A percentile compares a stretch with the other conserved stretches of the same genome.
Evolutionary conservation across 2,888 invertebrate genomes (phyloP).

Genomic region (Drosophila putrida): DNA sequence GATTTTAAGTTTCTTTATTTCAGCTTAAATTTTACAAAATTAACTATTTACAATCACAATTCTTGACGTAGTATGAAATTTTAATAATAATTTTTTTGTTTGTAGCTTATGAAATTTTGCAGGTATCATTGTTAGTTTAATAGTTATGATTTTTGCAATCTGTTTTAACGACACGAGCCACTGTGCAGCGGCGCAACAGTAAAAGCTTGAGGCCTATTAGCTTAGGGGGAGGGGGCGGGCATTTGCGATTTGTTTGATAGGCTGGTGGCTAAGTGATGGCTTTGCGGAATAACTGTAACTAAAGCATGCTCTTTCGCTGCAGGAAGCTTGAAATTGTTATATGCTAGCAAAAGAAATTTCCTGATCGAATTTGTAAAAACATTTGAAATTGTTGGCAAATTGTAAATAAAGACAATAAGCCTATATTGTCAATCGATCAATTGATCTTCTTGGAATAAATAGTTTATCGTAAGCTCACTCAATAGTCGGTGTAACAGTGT

Average conservation of each 20-base stretch:
- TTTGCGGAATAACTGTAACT: constrained; percentile 54
- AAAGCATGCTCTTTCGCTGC: constrained; percentile 36
- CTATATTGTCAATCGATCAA: constrained; percentile 8
- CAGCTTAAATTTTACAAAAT: no score
- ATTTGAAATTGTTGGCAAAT: constrained; percentile 4
- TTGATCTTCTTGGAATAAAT: constrained; percentile 16
- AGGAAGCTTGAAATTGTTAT: constrained; percentile 50
- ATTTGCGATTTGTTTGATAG: constrained; percentile 49
- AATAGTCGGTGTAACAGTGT: constrained; percentile 17
- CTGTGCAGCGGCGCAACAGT: constrained; percentile 13
- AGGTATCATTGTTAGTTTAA: no score
- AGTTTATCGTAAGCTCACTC: constrained; percentile 16
- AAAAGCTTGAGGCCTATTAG: constrained; percentile 36
- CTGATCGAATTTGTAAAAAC: neutral
- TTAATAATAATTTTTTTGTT: no score
- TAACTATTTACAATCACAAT: no score
- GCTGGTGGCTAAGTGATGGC: constrained; percentile 48
- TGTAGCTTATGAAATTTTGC: no score
- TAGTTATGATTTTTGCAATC: no score
- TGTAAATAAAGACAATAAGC: constrained; percentile 6
- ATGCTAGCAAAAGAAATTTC: constrained; percentile 12
- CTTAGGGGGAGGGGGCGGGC: constrained; percentile 40
- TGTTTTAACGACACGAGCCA: no score
- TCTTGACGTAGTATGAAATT: no score
- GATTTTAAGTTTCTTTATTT: no score